Conservation (phyloP, 2,113 vertebrate genomes). For the Albula goreensis region DNA sequence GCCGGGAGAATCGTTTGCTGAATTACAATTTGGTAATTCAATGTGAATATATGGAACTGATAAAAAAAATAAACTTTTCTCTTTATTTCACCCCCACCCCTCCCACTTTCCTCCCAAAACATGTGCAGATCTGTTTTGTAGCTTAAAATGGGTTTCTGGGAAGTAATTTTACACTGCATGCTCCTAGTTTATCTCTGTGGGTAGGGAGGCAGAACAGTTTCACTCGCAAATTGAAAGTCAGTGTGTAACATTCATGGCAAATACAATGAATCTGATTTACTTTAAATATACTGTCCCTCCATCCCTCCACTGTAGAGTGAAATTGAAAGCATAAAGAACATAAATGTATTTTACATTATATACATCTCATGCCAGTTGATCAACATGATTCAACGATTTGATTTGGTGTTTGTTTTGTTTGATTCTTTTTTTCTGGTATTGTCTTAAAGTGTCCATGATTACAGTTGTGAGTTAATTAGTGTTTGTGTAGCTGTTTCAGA, state of each 20-base stretch:
- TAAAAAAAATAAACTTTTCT: too few species aligned
- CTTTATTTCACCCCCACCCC: background rate
- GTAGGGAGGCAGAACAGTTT: conserved; percentile 32
- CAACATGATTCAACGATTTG: conserved; percentile 25
- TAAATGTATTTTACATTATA: conserved; percentile 5
- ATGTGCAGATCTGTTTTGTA: conserved; percentile 42
- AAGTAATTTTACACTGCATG: conserved; percentile 45
- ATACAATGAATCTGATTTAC: conserved; percentile 27
- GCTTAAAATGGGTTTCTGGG: conserved; percentile 28
- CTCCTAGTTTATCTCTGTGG: conserved; percentile 44
- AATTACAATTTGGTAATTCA: too few species aligned
- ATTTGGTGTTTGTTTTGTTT: conserved; percentile 13
- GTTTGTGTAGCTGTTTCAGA: conserved; percentile 15
- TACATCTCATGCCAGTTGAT: conserved; percentile 10
- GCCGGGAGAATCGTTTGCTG: too few species aligned
- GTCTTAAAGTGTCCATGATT: conserved; percentile 20
- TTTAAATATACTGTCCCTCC: conserved; percentile 17
- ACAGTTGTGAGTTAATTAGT: conserved; percentile 20
- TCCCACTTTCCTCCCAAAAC: conserved; percentile 5
- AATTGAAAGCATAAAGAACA: conserved; percentile 7
- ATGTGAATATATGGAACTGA: too few species aligned
- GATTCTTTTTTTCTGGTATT: background rate
- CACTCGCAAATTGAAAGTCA: conserved; percentile 32
- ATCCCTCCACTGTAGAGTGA: background rate
- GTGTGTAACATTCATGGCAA: conserved; percentile 29